Evolutionary conservation across 2,888 invertebrate genomes (phyloP).

Genomic region (Acrocyrtus sp.): DNA sequence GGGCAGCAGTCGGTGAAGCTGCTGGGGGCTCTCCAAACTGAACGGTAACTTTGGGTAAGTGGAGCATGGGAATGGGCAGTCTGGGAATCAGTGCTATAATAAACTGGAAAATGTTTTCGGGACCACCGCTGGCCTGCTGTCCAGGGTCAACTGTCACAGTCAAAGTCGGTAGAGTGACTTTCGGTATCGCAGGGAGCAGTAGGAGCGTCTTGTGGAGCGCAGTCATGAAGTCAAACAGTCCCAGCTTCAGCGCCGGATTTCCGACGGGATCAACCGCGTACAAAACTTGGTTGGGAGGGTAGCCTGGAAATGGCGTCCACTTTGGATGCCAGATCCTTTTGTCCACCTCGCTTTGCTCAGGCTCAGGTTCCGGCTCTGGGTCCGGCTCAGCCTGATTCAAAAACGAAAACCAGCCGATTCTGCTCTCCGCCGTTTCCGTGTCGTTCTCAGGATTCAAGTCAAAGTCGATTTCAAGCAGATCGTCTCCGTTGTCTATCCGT

Average conservation of each 20-base stretch:
- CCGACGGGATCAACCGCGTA: slow-evolving; percentile 23
- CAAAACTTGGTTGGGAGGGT: slow-evolving; percentile 25
- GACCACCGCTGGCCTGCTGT: slow-evolving; percentile 30
- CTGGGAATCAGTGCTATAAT: slow-evolving; percentile 43
- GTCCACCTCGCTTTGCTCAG: too few relatives aligned
- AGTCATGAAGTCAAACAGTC: slow-evolving; percentile 29
- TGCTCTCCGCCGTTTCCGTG: slow-evolving; percentile 1
- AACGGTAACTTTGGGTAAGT: slow-evolving; percentile 47
- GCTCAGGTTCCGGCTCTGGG: neutral
- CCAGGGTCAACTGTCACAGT: slow-evolving; percentile 49
- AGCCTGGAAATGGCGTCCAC: slow-evolving; percentile 43
- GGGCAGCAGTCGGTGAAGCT: neutral
- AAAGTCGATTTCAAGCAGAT: neutral
- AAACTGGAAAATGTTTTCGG: slow-evolving; percentile 53
- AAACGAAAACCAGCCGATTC: slow-evolving; percentile 21
- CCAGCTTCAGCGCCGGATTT: slow-evolving; percentile 42
- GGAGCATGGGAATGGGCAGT: slow-evolving; percentile 35
- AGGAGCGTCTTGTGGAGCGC: slow-evolving; percentile 33
- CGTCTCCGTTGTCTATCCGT: too few relatives aligned
- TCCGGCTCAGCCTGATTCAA: neutral
- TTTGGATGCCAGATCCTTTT: slow-evolving; percentile 20
- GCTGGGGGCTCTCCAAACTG: slow-evolving; percentile 38
- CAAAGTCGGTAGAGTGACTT: slow-evolving; percentile 51
- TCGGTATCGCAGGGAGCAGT: slow-evolving; percentile 47
- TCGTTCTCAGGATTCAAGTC: neutral